These are phyloP conservation scores for Ophraella communa DNA, from an alignment of 2,888 invertebrate species.

Conservation along the genomic window DNA sequence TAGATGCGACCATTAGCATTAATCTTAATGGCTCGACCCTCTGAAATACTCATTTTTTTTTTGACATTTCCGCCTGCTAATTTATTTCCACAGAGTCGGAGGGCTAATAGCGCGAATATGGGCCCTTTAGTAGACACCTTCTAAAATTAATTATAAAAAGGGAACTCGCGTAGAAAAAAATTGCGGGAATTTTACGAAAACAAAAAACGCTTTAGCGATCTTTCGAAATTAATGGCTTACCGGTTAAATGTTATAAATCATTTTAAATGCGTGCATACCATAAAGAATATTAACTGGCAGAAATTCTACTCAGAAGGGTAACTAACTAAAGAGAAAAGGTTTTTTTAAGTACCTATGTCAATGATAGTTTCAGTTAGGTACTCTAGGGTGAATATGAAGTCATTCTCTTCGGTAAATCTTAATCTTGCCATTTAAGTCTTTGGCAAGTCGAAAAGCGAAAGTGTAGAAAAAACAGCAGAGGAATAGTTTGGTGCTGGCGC, in stretches of 20 bases:
- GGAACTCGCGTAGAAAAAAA: slow-evolving; percentile 26
- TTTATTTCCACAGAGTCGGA: slow-evolving; percentile 21
- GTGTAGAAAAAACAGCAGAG: too few species aligned
- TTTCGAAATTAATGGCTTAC: slow-evolving; percentile 15
- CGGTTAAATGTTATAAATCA: slow-evolving; percentile 14
- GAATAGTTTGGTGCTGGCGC: too few species aligned
- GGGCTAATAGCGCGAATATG: slow-evolving; percentile 28
- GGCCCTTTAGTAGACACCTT: slow-evolving; percentile 33
- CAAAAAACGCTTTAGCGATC: slow-evolving; percentile 28
- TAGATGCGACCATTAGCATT: slow-evolving; percentile 21
- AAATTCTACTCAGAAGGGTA: too few species aligned
- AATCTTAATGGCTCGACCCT: slow-evolving; percentile 25
- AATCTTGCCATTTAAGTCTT: too few species aligned
- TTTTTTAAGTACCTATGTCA: too few species aligned
- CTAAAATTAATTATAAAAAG: slow-evolving; percentile 33
- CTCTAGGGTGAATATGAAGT: too few species aligned
- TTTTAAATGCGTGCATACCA: slow-evolving; percentile 1
- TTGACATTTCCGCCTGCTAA: slow-evolving; percentile 14
- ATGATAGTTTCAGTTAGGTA: too few species aligned
- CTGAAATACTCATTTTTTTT: slow-evolving; percentile 26
- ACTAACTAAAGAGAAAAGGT: too few species aligned
- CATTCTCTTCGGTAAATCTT: too few species aligned
- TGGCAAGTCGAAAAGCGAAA: too few species aligned
- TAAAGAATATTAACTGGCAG: slow-evolving; percentile 9
- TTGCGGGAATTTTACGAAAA: slow-evolving; percentile 33